Conservation (phyloP, 2,797 vertebrate genomes). For the Kryptopterus vitreolus region DNA sequence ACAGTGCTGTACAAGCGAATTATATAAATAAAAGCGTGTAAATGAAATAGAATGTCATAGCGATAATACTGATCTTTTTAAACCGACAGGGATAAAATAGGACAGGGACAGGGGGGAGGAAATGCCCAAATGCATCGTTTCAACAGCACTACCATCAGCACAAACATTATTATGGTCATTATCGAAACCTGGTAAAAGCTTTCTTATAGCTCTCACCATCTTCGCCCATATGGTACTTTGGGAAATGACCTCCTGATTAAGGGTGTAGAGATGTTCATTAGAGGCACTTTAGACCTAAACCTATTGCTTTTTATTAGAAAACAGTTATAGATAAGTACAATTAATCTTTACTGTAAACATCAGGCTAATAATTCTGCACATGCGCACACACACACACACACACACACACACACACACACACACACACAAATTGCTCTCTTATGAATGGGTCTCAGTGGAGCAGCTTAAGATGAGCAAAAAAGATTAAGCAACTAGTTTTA, state of each 20-base stretch:
- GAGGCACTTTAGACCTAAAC: constrained; percentile 8
- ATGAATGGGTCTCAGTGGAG: constrained; percentile 33
- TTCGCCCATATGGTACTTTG: neutral
- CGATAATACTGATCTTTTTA: neutral
- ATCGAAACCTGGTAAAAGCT: neutral
- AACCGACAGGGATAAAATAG: neutral
- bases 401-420: constrained; percentile 42
- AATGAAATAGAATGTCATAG: neutral
- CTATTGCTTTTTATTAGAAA: constrained; percentile 47
- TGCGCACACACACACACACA: constrained; percentile 35
- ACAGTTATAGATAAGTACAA: constrained; percentile 32
- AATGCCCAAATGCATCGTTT: neutral
- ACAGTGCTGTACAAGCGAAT: neutral
- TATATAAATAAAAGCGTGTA: neutral
- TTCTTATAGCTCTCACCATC: neutral
- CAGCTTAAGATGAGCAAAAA: constrained; percentile 41
- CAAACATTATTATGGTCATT: neutral
- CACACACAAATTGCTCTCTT: constrained; percentile 29
- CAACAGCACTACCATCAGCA: neutral
- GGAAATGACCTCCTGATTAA: neutral
- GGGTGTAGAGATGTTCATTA: constrained; percentile 11
- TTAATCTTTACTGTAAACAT: constrained; percentile 50
- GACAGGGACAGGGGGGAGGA: neutral
- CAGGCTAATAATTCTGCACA: constrained; percentile 45
- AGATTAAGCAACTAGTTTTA: constrained; percentile 23